These are phyloP conservation scores for Alectura lathami DNA, from an alignment of 2,113 vertebrate species.

Conservation along the genomic window DNA sequence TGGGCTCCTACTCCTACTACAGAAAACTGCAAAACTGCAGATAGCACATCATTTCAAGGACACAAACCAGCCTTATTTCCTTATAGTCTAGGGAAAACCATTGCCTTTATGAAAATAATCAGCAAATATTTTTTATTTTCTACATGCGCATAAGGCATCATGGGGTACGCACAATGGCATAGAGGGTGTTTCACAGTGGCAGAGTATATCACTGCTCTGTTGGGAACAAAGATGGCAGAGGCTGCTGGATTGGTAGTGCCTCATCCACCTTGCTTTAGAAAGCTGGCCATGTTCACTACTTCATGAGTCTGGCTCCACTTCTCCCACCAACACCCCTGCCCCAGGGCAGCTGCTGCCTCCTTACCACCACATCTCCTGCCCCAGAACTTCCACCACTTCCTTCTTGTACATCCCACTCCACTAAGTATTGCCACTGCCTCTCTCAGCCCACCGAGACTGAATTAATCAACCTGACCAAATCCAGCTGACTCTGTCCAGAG, in stretches of 20 bases:
- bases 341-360: not conserved
- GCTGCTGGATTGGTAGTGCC: not conserved
- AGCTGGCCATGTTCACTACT: not conserved
- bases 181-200: not conserved
- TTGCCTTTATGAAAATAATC: not conserved
- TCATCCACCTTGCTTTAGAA: not conserved
- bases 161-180: not conserved
- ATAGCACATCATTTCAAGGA: not conserved
- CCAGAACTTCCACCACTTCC: constrained; percentile 35
- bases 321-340: constrained; percentile 14
- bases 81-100: not conserved
- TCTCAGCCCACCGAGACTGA: not conserved
- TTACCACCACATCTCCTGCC: not conserved
- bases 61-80: not conserved
- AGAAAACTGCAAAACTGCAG: not conserved
- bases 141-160: rapidly evolving
- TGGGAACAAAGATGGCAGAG: not conserved
- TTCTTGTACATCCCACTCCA: not conserved
- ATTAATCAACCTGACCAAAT: not conserved
- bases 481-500: not conserved
- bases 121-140: not conserved
- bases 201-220: not conserved
- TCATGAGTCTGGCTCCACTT: constrained; percentile 1
- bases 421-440: not conserved
- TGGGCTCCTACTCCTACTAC: not conserved